Evolutionary conservation across 1,140 invertebrate genomes (phyloP).

Genomic region (Acromyrmex charruanus): DNA sequence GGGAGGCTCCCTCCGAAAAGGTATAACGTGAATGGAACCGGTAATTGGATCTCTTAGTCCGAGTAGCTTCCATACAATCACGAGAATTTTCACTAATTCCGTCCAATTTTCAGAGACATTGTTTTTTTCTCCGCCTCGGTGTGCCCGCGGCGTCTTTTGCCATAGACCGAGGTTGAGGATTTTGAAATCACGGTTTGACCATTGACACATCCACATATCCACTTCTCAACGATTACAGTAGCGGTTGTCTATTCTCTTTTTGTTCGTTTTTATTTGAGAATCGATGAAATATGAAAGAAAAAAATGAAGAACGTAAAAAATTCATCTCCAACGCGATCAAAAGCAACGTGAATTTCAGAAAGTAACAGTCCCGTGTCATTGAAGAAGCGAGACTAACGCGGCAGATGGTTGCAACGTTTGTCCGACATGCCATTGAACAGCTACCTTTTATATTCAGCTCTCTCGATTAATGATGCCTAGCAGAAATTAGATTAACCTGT

Average conservation of each 20-base stretch:
- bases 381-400: slow-evolving; percentile 7
- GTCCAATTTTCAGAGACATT: slow-evolving; percentile 81
- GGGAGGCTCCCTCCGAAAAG: slow-evolving; percentile 59
- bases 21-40: slow-evolving; percentile 80
- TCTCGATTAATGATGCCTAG: slow-evolving; percentile 43
- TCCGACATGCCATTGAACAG: not conserved
- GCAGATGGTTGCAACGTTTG: slow-evolving; percentile 57
- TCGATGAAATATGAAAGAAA: slow-evolving; percentile 4
- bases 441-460: not conserved
- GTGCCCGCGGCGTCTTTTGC: slow-evolving; percentile 31
- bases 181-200: slow-evolving; percentile 1
- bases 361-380: slow-evolving; percentile 36
- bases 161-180: not conserved
- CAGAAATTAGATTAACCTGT: slow-evolving; percentile 48
- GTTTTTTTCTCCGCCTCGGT: slow-evolving; percentile 63
- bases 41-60: slow-evolving; percentile 76
- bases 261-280: slow-evolving; percentile 3
- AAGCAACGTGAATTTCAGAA: slow-evolving; percentile 43
- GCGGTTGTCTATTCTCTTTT: slow-evolving; percentile 54
- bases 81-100: slow-evolving; percentile 82
- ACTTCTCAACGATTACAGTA: slow-evolving; percentile 39
- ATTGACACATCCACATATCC: slow-evolving; percentile 14
- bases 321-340: slow-evolving; percentile 46
- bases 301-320: slow-evolving; percentile 21
- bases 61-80: slow-evolving; percentile 68